phyloP scores from a whole-genome alignment of 2,888 invertebrate species.

The Trachelus iudaicus region DNA sequence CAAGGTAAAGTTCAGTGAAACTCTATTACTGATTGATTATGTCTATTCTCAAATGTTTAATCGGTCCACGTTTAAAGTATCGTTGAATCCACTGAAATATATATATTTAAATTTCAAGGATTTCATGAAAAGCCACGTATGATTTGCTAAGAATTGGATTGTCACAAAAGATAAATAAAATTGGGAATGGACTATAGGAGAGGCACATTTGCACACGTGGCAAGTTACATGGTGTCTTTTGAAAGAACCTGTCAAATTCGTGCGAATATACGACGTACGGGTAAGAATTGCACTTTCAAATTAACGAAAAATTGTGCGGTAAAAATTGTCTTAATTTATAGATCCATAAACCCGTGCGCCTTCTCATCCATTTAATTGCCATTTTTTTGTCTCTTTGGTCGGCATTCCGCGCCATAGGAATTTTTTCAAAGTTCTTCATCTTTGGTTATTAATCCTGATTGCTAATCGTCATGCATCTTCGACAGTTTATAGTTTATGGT shows the following conservation, averaged over 20 bases:
- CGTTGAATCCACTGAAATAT: not conserved
- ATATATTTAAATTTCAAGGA: not conserved
- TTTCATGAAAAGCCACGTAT: not conserved
- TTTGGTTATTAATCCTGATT: not conserved
- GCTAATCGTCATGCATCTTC: not conserved
- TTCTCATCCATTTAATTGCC: not conserved
- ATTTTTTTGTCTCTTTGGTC: not conserved
- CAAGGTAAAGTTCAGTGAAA: not conserved
- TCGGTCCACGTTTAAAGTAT: not conserved
- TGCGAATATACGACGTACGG: not conserved
- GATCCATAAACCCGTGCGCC: not conserved
- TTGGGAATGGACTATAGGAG: not conserved
- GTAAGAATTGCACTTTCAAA: too few species aligned
- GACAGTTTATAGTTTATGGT: slow-evolving; percentile 16
- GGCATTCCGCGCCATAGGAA: not conserved
- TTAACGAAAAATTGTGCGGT: too few species aligned
- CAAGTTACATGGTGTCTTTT: not conserved
- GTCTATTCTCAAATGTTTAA: not conserved
- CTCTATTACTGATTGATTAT: not conserved
- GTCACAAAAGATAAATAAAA: too few species aligned
- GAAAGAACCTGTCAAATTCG: not conserved
- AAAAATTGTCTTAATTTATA: not conserved
- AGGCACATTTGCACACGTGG: not conserved
- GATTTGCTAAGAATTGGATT: not conserved
- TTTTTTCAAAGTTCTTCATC: not conserved